Evolutionary conservation across 2,113 vertebrate genomes (phyloP), one percentile per base, ranked within the genome.

Genomic region (Boulengeromyrus knoepffleri): DNA sequence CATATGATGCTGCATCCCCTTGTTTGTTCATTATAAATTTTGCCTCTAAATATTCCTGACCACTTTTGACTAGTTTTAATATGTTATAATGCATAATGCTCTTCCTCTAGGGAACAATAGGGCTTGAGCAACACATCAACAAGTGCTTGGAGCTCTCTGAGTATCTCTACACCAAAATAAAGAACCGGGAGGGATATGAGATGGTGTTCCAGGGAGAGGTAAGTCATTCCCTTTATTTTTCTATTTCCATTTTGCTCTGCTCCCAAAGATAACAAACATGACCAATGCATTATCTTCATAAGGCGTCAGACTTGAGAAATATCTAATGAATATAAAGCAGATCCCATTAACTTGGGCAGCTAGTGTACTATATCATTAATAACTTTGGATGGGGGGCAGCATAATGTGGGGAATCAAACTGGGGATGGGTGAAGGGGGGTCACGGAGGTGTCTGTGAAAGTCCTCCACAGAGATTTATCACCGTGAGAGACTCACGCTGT

Each of bases 121-220:
- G 99, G 89, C 99, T 99, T 94, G 98, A 99, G 96, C 97, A 97
- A 93, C 99, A 99, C 94, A 97, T 99, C 92, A 98, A 99, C 96
- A 99, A 96, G 94, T 99, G 99, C 93, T 93, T 99, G 94, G 99
- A 99, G 80, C 92, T 99, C 92, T 97, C 99, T 89, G 97, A 98
- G 92, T 99, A 99, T 90, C 97, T 99, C 85, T 99, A 99, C 92
- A 96, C 96, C 94, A 99, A 99, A 95, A 98, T 99, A 90, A 98
- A 97, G 96, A 97, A 98, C 94, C 96, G 98, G 92, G 98, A 99
- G 93, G 99, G 98, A 89, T 99, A 97, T 93, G 92, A 98, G 94
- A 99, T 99, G 98, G 99, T 99, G 94, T 99, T 99, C 90, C 95
- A 98, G 91, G 98, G 98, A 83, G 97, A 97, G 97, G 99, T 99